A percentile compares a stretch with the other conserved stretches of the same genome.
Evolutionary conservation across 2,797 vertebrate genomes (phyloP).

Genomic region (Vireo griseus): DNA sequence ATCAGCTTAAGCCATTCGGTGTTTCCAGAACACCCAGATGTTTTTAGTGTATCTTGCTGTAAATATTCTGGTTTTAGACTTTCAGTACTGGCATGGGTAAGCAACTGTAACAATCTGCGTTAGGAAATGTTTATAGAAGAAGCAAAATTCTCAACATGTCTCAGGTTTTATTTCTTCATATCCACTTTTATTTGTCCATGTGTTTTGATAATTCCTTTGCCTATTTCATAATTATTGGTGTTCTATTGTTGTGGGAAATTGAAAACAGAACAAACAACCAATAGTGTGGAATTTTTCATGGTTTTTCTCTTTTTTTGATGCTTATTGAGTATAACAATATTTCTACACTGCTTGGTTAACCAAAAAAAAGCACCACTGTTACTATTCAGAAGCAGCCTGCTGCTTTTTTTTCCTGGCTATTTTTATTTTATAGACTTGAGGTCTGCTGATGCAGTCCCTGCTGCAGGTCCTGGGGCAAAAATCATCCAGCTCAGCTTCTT

Average conservation of each 20-base stretch:
- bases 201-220: neutral
- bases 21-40: neutral
- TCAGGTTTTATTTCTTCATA: neutral
- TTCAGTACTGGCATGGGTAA: neutral
- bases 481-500: neutral
- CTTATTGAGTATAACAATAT: neutral
- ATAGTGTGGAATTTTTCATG: neutral
- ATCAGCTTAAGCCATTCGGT: neutral
- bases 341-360: neutral
- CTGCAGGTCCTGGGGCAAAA: neutral
- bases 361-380: neutral
- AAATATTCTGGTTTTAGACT: neutral
- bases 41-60: neutral
- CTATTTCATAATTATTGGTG: neutral
- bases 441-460: neutral
- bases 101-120: neutral
- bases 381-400: neutral
- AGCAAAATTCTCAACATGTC: neutral
- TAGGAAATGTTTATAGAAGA: neutral
- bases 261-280: neutral
- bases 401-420: neutral
- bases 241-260: neutral
- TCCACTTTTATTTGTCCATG: neutral
- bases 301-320: neutral
- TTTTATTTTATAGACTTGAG: neutral